Evolutionary conservation across 2,888 invertebrate species (phyloP).

Genomic region (Ormyrus nitidulus): DNA sequence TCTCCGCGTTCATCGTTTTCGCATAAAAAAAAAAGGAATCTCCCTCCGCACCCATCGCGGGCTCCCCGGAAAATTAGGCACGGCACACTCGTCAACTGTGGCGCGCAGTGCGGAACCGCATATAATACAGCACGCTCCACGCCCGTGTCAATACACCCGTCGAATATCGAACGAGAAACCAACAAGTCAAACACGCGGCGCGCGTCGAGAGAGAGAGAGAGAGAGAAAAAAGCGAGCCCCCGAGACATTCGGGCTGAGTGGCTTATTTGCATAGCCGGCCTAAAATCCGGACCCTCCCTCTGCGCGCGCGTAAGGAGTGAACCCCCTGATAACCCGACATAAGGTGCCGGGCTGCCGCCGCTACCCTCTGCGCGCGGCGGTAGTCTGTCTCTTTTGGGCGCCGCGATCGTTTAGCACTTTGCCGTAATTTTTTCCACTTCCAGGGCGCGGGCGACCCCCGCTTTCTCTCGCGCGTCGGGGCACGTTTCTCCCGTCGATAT

Average conservation of each 20-base stretch:
- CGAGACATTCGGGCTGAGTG: slow-evolving; percentile 71
- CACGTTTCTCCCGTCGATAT: slow-evolving; percentile 9
- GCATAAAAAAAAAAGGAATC: neutral
- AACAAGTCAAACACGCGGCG: slow-evolving; percentile 26
- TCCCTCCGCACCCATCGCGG: neutral
- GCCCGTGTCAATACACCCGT: slow-evolving; percentile 33
- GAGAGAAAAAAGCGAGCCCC: slow-evolving; percentile 70
- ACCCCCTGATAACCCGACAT: slow-evolving; percentile 70
- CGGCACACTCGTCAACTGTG: too few relatives aligned
- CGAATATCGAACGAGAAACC: slow-evolving; percentile 28
- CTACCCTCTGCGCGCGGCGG: slow-evolving; percentile 59
- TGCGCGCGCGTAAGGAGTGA: slow-evolving; percentile 68
- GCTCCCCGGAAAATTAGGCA: too few relatives aligned
- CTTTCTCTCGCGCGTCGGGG: too few relatives aligned
- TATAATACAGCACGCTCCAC: too few relatives aligned
- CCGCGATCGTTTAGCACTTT: slow-evolving; percentile 75
- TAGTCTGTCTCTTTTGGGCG: slow-evolving; percentile 58
- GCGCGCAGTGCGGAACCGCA: neutral
- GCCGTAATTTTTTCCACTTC: slow-evolving; percentile 72
- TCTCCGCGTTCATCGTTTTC: too few relatives aligned
- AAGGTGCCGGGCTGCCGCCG: slow-evolving; percentile 64
- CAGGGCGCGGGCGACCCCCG: neutral
- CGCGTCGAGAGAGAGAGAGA: neutral
- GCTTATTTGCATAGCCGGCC: slow-evolving; percentile 56
- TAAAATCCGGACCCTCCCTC: slow-evolving; percentile 44